These are phyloP conservation scores for Acronicta alni DNA, from an alignment of 2,888 invertebrate species.

Conservation along the genomic window DNA sequence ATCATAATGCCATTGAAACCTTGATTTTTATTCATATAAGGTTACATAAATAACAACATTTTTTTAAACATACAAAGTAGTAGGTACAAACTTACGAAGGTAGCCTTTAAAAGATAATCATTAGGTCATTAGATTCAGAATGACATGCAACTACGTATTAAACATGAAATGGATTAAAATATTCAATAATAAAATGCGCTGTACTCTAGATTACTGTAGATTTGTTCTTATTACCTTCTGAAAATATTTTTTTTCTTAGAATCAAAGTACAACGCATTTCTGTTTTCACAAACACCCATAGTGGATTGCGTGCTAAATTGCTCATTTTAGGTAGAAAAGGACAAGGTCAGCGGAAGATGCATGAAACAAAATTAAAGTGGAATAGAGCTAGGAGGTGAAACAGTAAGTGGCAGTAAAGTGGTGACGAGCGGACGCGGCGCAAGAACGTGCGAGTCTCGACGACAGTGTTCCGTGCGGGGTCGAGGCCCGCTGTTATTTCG, in stretches of 20 bases:
- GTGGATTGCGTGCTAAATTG: slow-evolving; percentile 82
- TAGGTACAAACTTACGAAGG: slow-evolving; percentile 57
- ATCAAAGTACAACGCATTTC: slow-evolving; percentile 58
- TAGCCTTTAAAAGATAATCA: slow-evolving; percentile 62
- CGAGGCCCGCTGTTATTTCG: slow-evolving; percentile 68
- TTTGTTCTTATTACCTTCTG: slow-evolving; percentile 2
- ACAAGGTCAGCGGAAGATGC: slow-evolving; percentile 82
- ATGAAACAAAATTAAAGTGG: slow-evolving; percentile 79
- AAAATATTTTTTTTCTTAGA: not conserved
- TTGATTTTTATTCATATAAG: slow-evolving; percentile 52
- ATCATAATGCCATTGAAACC: slow-evolving; percentile 36
- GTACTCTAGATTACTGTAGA: slow-evolving; percentile 27
- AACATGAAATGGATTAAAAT: slow-evolving; percentile 48
- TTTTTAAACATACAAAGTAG: slow-evolving; percentile 33
- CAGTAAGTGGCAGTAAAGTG: slow-evolving; percentile 86
- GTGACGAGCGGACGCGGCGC: slow-evolving; percentile 84
- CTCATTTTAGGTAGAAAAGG: slow-evolving; percentile 78
- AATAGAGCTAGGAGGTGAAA: slow-evolving; percentile 83
- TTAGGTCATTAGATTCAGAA: slow-evolving; percentile 50
- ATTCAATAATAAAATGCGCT: slow-evolving; percentile 38
- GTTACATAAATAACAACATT: slow-evolving; percentile 29
- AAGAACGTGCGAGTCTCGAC: slow-evolving; percentile 81
- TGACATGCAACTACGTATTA: slow-evolving; percentile 60
- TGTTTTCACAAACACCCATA: slow-evolving; percentile 55
- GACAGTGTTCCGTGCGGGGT: slow-evolving; percentile 88